Evolutionary conservation across 2,113 vertebrate genomes (phyloP).

Genomic region (Myrmecobius fasciatus): DNA sequence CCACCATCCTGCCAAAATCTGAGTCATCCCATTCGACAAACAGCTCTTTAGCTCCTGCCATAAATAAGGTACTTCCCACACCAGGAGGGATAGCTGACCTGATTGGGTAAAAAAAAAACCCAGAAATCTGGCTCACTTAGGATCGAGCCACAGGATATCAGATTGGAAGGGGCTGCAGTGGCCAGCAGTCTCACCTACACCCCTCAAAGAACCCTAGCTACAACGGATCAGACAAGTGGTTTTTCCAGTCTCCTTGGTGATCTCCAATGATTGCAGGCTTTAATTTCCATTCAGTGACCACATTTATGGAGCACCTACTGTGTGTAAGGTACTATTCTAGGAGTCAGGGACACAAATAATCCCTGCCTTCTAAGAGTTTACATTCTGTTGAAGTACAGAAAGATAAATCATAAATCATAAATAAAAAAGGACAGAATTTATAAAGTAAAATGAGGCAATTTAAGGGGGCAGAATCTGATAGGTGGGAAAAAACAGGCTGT

Average conservation of each 20-base stretch:
- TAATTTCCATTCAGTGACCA: not conserved
- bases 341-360: not conserved
- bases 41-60: not conserved
- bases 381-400: not conserved
- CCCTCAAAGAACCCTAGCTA: not conserved
- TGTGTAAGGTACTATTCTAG: not conserved
- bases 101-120: not conserved
- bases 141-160: not conserved
- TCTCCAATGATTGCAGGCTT: not conserved
- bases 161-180: not conserved
- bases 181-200: not conserved
- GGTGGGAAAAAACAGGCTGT: not conserved
- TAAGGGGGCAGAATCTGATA: not conserved
- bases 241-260: not conserved
- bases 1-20: not conserved
- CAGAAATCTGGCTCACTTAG: not conserved
- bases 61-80: not conserved
- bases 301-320: not conserved
- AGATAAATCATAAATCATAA: not conserved
- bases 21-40: not conserved
- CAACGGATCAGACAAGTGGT: not conserved
- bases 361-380: not conserved
- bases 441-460: not conserved
- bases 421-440: not conserved
- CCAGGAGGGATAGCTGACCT: not conserved